Evolutionary conservation across 2,113 vertebrate species (phyloP).

Genomic region (Condylura cristata): DNA sequence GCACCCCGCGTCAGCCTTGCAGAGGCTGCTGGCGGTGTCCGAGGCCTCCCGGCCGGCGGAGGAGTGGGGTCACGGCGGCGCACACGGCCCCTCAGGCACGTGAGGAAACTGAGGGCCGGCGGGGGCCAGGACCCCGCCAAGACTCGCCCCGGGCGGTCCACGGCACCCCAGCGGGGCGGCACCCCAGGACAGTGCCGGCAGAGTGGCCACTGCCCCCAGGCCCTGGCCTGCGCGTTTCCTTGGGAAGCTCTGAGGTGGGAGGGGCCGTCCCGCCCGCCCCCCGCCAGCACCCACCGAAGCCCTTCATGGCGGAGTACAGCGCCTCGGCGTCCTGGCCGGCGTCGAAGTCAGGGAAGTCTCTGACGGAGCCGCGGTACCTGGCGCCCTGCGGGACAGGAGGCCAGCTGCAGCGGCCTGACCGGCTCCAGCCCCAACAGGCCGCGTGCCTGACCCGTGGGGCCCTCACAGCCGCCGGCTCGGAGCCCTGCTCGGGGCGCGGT

Average conservation of each 20-base stretch:
- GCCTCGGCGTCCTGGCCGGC: conserved; percentile 91
- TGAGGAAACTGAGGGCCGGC: neutral
- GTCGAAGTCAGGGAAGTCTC: conserved; percentile 90
- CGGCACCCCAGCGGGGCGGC: no score
- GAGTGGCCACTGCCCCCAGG: no score
- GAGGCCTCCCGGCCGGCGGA: neutral
- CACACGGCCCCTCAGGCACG: neutral
- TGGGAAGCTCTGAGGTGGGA: no score
- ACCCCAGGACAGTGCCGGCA: no score
- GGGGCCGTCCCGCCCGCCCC: neutral
- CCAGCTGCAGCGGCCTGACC: neutral
- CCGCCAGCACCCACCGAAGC: conserved; percentile 89
- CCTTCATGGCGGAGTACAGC: conserved; percentile 97
- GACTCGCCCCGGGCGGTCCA: no score
- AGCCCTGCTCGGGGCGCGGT: no score
- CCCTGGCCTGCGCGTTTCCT: no score
- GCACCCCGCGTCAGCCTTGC: neutral
- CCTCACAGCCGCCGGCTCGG: no score
- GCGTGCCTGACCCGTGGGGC: no score
- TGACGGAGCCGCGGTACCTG: conserved; percentile 92
- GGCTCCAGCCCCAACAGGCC: neutral
- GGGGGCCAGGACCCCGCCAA: neutral
- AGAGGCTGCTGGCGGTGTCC: no score
- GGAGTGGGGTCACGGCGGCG: neutral
- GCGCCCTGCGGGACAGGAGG: conserved; percentile 82